Base-by-base conservation (phyloP, 2,797 vertebrate genomes). In the Podargus strigoides region DNA sequence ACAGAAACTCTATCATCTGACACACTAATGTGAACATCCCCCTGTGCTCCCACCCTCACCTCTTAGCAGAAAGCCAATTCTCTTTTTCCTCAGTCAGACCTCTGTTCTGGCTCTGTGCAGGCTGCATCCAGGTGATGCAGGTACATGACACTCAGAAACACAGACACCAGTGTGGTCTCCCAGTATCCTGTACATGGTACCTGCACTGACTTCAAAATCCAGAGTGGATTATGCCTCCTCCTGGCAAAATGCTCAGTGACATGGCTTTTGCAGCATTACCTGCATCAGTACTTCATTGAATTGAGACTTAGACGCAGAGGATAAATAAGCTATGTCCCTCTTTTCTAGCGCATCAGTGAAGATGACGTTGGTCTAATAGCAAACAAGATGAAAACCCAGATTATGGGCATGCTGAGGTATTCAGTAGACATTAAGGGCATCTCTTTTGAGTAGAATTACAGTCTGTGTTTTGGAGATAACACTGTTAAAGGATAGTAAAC, bases 81-180 rank as follows among this genome's bases (percentile, higher is more conserved):
- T 73, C 4, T 64, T 28, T 68, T 49, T 73, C 36, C 36, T 80
- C 23, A 11, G 8, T 12, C 37, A 19, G 50, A 41, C 24, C n/a
- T 74, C 32, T 85, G n/a, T 56, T 82, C 74, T 76, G 52, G 12
- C 24, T 74, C 62, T 79, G n/a, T 22, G 13, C 19, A 68, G 37
- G 15, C 63, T 89, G 32, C 14, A 66, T n/a, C 11, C 36, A 47
- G 30, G 9, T 27, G 36, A 18, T 28, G 22, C 17, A 72, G 13
- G 4, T n/a, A 6, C 0, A 0, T 74, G 34, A 7, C 23, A 68
- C 18, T 34, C 34, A 70, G 41, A 78, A 34, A 10, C 9, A 34
- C 9, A 21, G 42, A 68, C 9, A 49, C 26, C 0, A 0, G 4
- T 53, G 7, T 17, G 36, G 14, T 50, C 20, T 66, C 27, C 27